These are phyloP conservation scores for Idris sp. DNA, from an alignment of 1,140 invertebrate species.

Conservation along the genomic window DNA sequence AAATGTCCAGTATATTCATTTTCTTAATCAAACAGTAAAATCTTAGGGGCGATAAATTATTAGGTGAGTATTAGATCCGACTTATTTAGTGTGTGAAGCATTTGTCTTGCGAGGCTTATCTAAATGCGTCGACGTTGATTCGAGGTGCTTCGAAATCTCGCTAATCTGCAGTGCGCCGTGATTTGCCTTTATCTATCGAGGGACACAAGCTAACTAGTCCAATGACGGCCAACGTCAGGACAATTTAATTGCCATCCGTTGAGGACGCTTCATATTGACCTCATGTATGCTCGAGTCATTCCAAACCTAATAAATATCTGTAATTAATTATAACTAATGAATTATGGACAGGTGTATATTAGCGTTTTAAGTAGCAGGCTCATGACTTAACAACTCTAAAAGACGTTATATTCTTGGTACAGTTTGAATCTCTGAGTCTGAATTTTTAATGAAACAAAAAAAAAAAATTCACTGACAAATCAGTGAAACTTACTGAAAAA, in stretches of 20 bases:
- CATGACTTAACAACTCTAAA: no score
- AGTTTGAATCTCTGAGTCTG: no score
- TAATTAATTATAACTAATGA: not conserved
- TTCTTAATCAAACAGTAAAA: constrained; percentile 25
- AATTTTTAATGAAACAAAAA: no score
- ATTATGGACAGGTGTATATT: no score
- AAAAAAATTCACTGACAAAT: no score
- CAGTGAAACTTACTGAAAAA: no score
- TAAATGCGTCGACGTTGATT: constrained; percentile 64
- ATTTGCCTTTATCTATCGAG: constrained; percentile 66
- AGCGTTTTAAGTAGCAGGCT: no score
- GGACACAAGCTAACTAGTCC: constrained; percentile 67
- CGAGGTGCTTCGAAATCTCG: constrained; percentile 52
- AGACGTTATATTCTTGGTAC: no score
- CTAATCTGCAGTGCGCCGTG: constrained; percentile 64
- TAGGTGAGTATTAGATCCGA: constrained; percentile 13
- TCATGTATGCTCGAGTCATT: not conserved
- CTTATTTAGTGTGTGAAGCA: constrained; percentile 34
- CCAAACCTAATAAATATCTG: constrained; percentile 7
- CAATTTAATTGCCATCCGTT: constrained; percentile 44
- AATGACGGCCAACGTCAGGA: constrained; percentile 36
- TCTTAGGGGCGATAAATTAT: constrained; percentile 32
- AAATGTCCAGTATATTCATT: constrained; percentile 12
- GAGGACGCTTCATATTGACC: constrained; percentile 25
- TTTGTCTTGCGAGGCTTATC: constrained; percentile 49